phyloP scores from a whole-genome alignment of 2,888 invertebrate genomes.

The Callinectes sapidus region DNA sequence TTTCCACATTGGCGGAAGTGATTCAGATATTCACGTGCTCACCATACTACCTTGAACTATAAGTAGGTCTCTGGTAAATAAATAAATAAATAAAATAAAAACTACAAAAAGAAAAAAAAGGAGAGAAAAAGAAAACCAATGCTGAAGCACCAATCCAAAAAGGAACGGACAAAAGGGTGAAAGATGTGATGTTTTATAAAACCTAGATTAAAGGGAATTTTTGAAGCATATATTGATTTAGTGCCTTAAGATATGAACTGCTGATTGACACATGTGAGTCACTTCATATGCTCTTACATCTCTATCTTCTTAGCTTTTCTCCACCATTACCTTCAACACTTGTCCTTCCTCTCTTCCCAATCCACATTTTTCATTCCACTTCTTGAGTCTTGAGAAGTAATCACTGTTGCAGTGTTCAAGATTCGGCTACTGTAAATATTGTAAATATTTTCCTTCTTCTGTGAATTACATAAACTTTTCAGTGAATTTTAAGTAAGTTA shows the following conservation, averaged over 20 bases:
- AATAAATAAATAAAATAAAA: too few relatives aligned
- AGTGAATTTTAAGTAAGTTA: too few relatives aligned
- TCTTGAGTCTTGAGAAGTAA: background rate
- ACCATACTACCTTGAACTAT: background rate
- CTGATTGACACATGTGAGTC: background rate
- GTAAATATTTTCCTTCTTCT: background rate
- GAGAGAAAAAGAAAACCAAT: too few relatives aligned
- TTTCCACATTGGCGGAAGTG: background rate
- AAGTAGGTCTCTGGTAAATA: too few relatives aligned
- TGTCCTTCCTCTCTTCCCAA: background rate
- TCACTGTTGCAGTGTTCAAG: background rate
- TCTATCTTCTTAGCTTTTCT: background rate
- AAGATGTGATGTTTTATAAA: background rate
- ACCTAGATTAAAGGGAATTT: background rate
- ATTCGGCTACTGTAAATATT: background rate
- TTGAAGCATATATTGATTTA: background rate
- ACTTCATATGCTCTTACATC: background rate
- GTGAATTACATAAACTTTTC: background rate
- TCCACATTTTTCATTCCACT: background rate
- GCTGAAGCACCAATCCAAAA: too few relatives aligned
- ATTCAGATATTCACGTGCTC: background rate
- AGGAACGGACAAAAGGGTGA: too few relatives aligned
- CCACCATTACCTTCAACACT: background rate
- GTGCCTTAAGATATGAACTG: background rate
- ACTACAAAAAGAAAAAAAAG: too few relatives aligned